Base-by-base conservation (phyloP, 2,797 vertebrate genomes). In the Gymnopithys bicolor region DNA sequence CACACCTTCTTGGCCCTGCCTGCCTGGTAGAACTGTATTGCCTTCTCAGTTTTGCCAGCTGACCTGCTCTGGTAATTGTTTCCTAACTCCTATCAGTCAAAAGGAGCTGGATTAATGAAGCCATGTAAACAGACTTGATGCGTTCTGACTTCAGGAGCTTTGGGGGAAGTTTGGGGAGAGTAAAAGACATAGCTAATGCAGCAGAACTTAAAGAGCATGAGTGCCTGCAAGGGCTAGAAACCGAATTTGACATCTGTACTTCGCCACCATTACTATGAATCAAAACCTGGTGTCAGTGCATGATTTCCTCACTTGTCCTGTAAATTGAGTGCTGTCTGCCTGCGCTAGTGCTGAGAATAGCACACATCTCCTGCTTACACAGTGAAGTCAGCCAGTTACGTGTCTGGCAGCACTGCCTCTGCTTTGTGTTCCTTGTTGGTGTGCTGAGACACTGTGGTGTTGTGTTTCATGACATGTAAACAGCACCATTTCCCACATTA, bases 331-430 rank as follows among this genome's bases (percentile, higher is more conserved):
- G 67, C 46, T 91, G 78, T 67, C 87, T 89, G 91, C 48, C 80
- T 86, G 80, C 1, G 3, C 30, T 74, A n/a, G 45, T 62, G 89
- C 93, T 94, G 92, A 92, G 95, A 95, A 95, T 90, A 95, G 92
- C 91, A 93, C 67, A 27, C 8, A 4, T 51, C 89, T 94, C 73
- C 93, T 66, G 85, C 93, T 93, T 88, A 78, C 90, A 62, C 45
- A 79, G 67, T 89, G 84, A 95, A 95, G 84, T 93, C 90, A 91
- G 90, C 48, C 83, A 23, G 92, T 91, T 93, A 95, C 32, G 37
- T 95, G 88, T 53, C 84, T 94, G 93, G 93, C 90, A 90, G 93
- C 81, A 32, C 46, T 89, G 74, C 75, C 49, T 56, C 80, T 82
- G 77, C 84, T 95, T 92, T 96, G 77, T 92, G 87, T 53, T 90